Evolutionary conservation across 2,113 vertebrate species (phyloP), one percentile per base, ranked within the genome.

Genomic region (Gobio gobio): DNA sequence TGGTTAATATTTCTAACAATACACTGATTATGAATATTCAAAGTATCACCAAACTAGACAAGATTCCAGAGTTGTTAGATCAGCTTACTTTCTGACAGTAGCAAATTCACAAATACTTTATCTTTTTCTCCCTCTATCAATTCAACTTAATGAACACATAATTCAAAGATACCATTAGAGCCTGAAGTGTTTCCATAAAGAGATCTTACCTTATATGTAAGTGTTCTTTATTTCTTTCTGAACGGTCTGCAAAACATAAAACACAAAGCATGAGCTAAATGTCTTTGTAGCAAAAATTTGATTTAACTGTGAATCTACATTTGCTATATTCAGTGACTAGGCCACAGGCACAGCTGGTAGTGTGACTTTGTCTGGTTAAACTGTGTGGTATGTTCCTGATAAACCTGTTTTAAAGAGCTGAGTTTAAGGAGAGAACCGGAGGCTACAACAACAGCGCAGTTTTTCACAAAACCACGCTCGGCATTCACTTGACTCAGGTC

Each of bases 141-240:
- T 56, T 6, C 18, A 56, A 22, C 6, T 4, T 7, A 8, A 63
- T 5, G 0, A 26, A 1, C 22, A 9, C 59, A 63, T 12, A 26
- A 26, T 66, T 18, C 24, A 33, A 33, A 70, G 29, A 70, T 18
- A 10, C 33, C 22, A 22, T 22, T 40, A 43, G 4, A 43, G 36
- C 1, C 33, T 70, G 12, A 24, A 54, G 16, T 12, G 18, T 16
- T n/a, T 68, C 51, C 36, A 45, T 10, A 45, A 29, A 5, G 5
- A 64, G 51, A 43, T 90, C 95, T 90, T 95, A 98, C 97, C 97
- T 96, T 87, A 93, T 94, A 86, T 93, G 94, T 58, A 93, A 94
- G 87, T 91, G 94, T 59, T 97, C 96, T 88, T 97, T 97, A 92
- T 94, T 94, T 92, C 96, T 94, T 90, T 96, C 95, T 88, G 94